Conservation (phyloP, 2,797 vertebrate genomes). For the Anisognathus igniventris region DNA sequence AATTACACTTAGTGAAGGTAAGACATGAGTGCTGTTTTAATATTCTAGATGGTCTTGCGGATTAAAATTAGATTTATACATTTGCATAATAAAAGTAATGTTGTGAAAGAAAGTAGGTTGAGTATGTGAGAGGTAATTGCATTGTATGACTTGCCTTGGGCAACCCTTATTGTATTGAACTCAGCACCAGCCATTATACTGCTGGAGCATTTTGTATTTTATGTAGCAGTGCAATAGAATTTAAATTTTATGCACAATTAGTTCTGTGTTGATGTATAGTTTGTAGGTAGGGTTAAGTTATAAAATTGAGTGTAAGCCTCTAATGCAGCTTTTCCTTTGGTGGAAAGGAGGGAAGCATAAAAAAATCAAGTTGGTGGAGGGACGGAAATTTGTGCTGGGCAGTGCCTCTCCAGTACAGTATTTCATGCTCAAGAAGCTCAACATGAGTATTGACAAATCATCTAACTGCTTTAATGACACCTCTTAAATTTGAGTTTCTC, state of each 20-base stretch:
- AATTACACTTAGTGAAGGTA: slow-evolving; percentile 75
- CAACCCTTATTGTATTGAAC: slow-evolving; percentile 27
- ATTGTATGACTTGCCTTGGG: slow-evolving; percentile 43
- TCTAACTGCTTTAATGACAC: neutral
- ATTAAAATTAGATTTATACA: slow-evolving; percentile 73
- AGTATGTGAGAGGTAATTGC: slow-evolving; percentile 55
- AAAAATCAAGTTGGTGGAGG: neutral
- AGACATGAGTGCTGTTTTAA: slow-evolving; percentile 63
- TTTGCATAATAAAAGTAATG: slow-evolving; percentile 79
- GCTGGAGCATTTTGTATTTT: slow-evolving; percentile 48
- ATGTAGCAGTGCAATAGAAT: slow-evolving; percentile 50
- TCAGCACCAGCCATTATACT: slow-evolving; percentile 16
- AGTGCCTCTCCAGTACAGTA: neutral
- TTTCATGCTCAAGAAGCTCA: neutral
- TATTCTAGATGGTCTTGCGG: slow-evolving; percentile 66
- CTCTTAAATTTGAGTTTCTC: neutral
- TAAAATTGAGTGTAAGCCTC: slow-evolving; percentile 32
- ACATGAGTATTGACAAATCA: neutral
- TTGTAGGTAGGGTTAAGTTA: slow-evolving; percentile 51
- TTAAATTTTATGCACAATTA: slow-evolving; percentile 74
- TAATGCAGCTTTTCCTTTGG: slow-evolving; percentile 14
- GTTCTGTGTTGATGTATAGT: slow-evolving; percentile 55
- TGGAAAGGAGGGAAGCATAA: neutral
- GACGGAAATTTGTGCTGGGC: neutral
- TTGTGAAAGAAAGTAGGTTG: slow-evolving; percentile 60